These are phyloP conservation scores for Stramonita haemastoma DNA, from an alignment of 2,888 invertebrate genomes.

Conservation along the genomic window DNA sequence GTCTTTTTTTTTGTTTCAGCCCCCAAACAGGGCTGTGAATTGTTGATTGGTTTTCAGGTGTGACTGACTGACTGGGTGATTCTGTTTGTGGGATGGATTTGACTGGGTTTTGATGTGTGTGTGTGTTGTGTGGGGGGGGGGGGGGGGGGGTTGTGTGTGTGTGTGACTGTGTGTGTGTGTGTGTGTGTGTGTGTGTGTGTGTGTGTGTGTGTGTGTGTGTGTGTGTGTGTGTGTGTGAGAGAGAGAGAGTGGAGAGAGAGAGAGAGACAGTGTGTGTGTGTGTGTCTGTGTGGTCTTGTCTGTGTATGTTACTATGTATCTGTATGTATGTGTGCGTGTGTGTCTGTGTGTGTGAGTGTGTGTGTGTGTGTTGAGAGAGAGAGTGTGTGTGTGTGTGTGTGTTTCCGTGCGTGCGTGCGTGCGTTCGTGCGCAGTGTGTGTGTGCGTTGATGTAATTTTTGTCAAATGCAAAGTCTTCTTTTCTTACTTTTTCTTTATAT, in stretches of 20 bases:
- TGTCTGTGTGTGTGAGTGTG: background rate
- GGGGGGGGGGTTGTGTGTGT: background rate
- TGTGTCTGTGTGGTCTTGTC: too few species aligned
- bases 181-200: background rate
- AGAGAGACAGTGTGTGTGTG: too few species aligned
- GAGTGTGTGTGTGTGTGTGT: background rate
- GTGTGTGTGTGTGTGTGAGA: background rate
- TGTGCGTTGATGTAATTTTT: background rate
- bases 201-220: constrained; percentile 1
- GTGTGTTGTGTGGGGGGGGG: background rate
- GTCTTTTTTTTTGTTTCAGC: too few species aligned
- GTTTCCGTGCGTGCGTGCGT: background rate
- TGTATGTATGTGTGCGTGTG: too few species aligned
- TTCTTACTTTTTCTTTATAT: background rate
- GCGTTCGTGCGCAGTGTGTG: background rate
- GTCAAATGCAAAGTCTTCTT: background rate
- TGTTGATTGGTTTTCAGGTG: too few species aligned
- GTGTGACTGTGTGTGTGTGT: background rate
- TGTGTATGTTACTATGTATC: too few species aligned
- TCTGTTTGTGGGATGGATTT: too few species aligned
- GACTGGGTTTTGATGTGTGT: too few species aligned
- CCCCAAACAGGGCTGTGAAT: too few species aligned
- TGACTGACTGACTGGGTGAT: too few species aligned
- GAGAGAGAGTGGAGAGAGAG: background rate
- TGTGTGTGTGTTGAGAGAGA: background rate